Percentiles rank a stretch among this genome's conserved stretches.
phyloP scores from a whole-genome alignment of 2,113 vertebrate species.

The Panurus biarmicus region DNA sequence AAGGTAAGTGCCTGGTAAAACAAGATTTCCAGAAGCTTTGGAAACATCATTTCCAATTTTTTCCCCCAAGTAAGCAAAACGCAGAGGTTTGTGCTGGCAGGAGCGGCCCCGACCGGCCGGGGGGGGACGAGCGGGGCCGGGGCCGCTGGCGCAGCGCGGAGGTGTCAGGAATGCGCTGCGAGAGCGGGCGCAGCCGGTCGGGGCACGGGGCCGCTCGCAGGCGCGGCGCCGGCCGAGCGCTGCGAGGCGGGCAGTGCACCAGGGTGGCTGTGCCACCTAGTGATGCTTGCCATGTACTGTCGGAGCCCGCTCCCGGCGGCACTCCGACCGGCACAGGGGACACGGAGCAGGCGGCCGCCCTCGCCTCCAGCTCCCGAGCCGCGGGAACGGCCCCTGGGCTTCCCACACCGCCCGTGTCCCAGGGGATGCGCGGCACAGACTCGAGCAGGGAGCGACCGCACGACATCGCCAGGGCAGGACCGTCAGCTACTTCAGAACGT shows the following conservation, averaged over 20 bases:
- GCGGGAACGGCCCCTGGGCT: neutral
- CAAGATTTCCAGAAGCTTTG: neutral
- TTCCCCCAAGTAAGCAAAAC: neutral
- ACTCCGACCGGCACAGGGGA: neutral
- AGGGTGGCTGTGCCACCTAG: constrained; percentile 73
- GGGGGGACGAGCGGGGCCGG: no score
- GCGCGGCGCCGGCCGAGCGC: neutral
- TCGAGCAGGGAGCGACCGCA: neutral
- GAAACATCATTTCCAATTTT: rapidly evolving
- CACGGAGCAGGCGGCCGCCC: no score
- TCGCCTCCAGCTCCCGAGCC: neutral
- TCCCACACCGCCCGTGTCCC: rapidly evolving
- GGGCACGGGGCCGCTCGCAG: neutral
- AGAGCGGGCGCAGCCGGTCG: no score
- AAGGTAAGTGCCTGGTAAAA: neutral
- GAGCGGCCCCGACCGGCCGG: no score
- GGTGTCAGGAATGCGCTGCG: no score
- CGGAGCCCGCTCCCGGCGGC: neutral
- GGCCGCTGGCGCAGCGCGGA: no score
- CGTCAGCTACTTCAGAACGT: rapidly evolving
- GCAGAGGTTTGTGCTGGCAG: neutral
- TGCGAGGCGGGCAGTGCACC: constrained; percentile 14
- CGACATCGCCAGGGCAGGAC: neutral
- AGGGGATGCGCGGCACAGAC: rapidly evolving
- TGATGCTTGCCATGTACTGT: constrained; percentile 56